A percentile compares a stretch with the other conserved stretches of the same genome.
Evolutionary conservation across 2,113 vertebrate genomes (phyloP).

Genomic region (Zosterops hypoxanthus): DNA sequence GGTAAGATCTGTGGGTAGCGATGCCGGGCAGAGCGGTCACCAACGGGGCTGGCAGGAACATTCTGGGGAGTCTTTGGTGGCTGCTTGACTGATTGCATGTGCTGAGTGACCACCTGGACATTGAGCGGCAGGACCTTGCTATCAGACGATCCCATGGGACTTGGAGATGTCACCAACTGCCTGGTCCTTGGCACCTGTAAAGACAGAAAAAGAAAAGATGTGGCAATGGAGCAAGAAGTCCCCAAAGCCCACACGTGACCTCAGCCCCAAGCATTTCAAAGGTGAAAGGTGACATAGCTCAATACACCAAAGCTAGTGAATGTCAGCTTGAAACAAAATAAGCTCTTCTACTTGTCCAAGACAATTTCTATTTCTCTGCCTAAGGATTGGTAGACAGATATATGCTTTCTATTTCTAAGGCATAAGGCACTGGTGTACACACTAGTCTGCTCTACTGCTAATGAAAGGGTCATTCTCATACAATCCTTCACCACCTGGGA

Average conservation of each 20-base stretch:
- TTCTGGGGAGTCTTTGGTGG: conserved; percentile 89
- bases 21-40: conserved; percentile 90
- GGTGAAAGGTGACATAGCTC: neutral
- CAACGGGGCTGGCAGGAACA: conserved; percentile 82
- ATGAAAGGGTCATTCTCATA: neutral
- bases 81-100: conserved; percentile 90
- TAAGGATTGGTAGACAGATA: neutral
- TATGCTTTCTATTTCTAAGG: neutral
- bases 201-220: neutral
- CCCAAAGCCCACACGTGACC: neutral
- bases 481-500: neutral
- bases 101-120: conserved; percentile 94
- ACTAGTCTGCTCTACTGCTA: neutral
- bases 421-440: neutral
- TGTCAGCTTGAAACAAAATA: neutral
- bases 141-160: conserved; percentile 84
- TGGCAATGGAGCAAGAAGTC: neutral
- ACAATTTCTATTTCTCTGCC: neutral
- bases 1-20: conserved; percentile 96
- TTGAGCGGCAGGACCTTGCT: conserved; percentile 93
- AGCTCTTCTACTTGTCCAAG: neutral
- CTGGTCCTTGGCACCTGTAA: conserved; percentile 87
- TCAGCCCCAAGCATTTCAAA: neutral
- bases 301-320: neutral
- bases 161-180: conserved; percentile 89